These are phyloP conservation scores for Callospermophilus lateralis DNA, from an alignment of 2,113 vertebrate species.

Conservation along the genomic window DNA sequence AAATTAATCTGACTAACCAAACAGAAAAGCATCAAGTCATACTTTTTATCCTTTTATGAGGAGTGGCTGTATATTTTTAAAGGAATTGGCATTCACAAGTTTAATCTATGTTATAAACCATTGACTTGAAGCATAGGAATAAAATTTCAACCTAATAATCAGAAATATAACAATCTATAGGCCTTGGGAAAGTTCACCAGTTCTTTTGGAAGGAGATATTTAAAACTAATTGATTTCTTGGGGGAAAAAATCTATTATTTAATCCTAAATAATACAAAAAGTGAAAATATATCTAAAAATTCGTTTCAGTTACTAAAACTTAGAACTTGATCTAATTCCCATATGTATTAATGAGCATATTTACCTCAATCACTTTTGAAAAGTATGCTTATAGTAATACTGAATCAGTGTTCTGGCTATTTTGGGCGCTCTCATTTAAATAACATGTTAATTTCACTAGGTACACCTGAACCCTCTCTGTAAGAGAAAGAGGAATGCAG, in stretches of 20 bases:
- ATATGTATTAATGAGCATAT: neutral
- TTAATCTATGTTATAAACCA: neutral
- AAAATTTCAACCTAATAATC: neutral
- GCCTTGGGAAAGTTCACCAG: neutral
- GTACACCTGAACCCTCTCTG: neutral
- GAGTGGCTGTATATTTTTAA: neutral
- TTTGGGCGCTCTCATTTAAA: neutral
- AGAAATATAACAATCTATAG: neutral
- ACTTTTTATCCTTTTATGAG: neutral
- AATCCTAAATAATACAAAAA: neutral
- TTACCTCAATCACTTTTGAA: neutral
- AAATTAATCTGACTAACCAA: neutral
- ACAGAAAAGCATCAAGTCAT: neutral
- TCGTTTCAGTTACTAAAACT: neutral
- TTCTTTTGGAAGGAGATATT: neutral
- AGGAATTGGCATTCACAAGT: neutral
- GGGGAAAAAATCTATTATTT: neutral
- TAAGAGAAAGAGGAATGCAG: neutral
- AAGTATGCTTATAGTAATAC: neutral
- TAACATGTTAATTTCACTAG: constrained; percentile 8
- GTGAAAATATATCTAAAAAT: neutral
- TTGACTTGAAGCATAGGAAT: neutral
- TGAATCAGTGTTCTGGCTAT: neutral
- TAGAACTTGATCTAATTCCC: neutral
- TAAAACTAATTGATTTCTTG: neutral